Evolutionary conservation across 2,888 invertebrate species (phyloP).

Genomic region (Patella ulyssiponensis): DNA sequence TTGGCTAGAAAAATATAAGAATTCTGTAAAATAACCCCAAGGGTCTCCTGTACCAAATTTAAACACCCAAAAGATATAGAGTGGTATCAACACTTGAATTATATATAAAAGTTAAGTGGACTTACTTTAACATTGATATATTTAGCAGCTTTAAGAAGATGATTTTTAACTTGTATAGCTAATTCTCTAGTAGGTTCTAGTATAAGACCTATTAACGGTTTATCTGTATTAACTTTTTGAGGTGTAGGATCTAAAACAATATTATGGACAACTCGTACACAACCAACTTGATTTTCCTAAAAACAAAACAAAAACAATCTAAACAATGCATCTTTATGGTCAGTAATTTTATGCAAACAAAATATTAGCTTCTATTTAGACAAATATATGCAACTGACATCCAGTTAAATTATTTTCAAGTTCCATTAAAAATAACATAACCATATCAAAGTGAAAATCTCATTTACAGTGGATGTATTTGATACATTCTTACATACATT

Average conservation of each 20-base stretch:
- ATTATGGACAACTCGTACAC: conserved; percentile 58
- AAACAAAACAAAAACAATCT: conserved; percentile 1
- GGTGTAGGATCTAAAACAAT: conserved; percentile 42
- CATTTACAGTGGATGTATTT: too few relatives aligned
- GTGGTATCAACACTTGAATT: not conserved
- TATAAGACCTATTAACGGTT: conserved; percentile 79
- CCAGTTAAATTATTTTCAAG: too few relatives aligned
- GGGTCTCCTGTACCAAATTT: not conserved
- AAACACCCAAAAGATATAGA: too few relatives aligned
- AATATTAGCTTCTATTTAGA: too few relatives aligned
- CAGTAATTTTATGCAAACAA: too few relatives aligned
- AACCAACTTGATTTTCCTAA: conserved; percentile 50
- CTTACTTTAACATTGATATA: conserved; percentile 80
- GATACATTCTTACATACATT: not conserved
- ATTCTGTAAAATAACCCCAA: not conserved
- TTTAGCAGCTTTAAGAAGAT: conserved; percentile 84
- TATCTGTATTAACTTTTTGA: not conserved
- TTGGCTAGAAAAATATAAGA: not conserved
- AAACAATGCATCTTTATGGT: too few relatives aligned
- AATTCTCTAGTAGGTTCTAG: conserved; percentile 96
- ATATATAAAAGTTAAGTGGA: conserved; percentile 72
- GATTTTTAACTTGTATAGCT: conserved; percentile 93
- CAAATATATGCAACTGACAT: too few relatives aligned
- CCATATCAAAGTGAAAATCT: too few relatives aligned
- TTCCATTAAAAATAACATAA: too few relatives aligned